Base-by-base conservation (phyloP, 2,888 invertebrate genomes). In the Syritta pipiens region DNA sequence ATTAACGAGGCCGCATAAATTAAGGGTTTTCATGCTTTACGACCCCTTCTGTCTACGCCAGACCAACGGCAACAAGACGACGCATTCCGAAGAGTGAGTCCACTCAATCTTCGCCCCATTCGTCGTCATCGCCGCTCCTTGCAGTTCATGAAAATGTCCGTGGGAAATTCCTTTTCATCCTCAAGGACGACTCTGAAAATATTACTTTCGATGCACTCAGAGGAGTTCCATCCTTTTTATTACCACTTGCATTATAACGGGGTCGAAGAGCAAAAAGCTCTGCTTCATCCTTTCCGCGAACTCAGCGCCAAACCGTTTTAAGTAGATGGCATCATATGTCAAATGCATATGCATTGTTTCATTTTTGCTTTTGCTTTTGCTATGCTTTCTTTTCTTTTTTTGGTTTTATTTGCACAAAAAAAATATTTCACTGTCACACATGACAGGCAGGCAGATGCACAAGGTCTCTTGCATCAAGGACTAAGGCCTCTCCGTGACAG, bases 11-110 rank as follows among this genome's bases (percentile, higher is more conserved):
- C 14, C 37, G 14, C 59, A 71, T 72, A 77, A 72, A 72, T 77
- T 65, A 77, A 72, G 77, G 77, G 72, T 77, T 72, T 55, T 55
- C 60, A 55, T 77, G 72, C 53, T 77, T 72, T 65, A 72, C 46
- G 77, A 72, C 59, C 72, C 67, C 65, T 60, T 60, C 65, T 77
- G 77, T 77, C 72, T 77, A 14, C 53, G 65, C 60, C 65, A 67
- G 60, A 59, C 35, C 65, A 72, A 77, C 71, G 69, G 63, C 69
- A 76, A 51, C 44, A 44, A 46, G 42, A 26, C n/a, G n/a, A n/a
- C 65, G 53, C 35, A 68, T 48, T 57, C 20, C 46, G 12, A 51
- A 53, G 72, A 77, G 77, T 60, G 71, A 71, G 72, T 59, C 77
- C 59, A 71, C 71, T 77, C 77, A 72, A 77, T 77, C 77, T 77